phyloP scores from a whole-genome alignment of 2,113 vertebrate genomes.

The Rhea pennata region DNA sequence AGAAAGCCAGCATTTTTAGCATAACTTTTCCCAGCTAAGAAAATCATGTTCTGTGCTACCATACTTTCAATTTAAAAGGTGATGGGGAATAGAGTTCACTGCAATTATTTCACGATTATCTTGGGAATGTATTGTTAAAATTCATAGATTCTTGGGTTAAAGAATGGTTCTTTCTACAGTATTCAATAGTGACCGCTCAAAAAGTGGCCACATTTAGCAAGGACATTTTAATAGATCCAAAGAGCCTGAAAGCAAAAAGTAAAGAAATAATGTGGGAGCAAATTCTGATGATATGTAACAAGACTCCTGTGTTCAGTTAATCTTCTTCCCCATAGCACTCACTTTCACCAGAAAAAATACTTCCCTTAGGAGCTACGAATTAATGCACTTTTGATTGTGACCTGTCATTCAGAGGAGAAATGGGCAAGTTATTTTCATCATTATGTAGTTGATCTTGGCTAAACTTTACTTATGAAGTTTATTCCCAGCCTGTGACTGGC shows the following conservation, averaged over 20 bases:
- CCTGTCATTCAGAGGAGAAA: background rate
- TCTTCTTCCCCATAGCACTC: background rate
- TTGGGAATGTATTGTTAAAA: background rate
- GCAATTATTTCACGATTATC: background rate
- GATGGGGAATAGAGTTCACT: background rate
- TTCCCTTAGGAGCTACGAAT: background rate
- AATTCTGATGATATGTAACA: background rate
- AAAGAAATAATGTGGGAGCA: background rate
- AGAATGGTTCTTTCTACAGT: background rate
- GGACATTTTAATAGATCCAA: background rate
- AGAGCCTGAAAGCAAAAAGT: background rate
- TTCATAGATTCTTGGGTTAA: background rate
- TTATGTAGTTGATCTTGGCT: background rate
- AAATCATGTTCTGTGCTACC: background rate
- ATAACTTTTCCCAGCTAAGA: background rate
- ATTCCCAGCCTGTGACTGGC: background rate
- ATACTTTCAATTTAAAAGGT: background rate
- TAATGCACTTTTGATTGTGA: background rate
- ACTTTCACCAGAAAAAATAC: background rate
- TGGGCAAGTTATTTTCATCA: background rate
- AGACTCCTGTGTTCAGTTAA: background rate
- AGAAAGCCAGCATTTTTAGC: background rate
- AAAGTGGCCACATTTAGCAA: background rate
- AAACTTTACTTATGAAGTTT: background rate
- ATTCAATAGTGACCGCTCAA: background rate